Base-by-base conservation (phyloP, 2,888 invertebrate species). In the Crossocerus cetratus region DNA sequence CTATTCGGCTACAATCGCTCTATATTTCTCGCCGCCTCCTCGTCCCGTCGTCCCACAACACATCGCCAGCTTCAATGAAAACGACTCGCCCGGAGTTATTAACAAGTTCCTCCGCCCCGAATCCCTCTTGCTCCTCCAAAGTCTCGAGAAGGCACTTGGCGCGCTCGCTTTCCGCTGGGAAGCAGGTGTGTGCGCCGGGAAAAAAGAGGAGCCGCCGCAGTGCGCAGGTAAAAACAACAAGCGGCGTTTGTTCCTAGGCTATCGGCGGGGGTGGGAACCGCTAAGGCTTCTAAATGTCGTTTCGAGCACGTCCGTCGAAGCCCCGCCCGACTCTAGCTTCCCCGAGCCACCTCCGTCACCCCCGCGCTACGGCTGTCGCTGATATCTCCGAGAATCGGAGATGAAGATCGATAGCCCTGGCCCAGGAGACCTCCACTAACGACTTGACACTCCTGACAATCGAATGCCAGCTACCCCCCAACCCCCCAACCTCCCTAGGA, bases 171-270 rank as follows among this genome's bases (percentile, higher is more conserved):
- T 43, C 2, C 16, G 4, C 13, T 13, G 8, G 8, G 5, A 22
- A 20, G 66, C 49, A n/a, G 58, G 64, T 55, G 63, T 60, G 72
- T 22, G 53, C 72, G 59, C 57, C 64, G 60, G 62, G 58, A 53
- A 75, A 73, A 69, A 62, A 73, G 66, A 65, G 64, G 58, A 58
- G 66, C 43, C 68, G 58, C 65, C 73, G 75, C 69, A 74, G 71
- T 66, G 70, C 70, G 77, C 74, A 77, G 13, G 72, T 75, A 77
- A 80, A 80, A 80, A 80, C 80, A 80, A 80, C 80, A 74, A 80
- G 64, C 80, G 75, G 53, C 73, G 71, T 72, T 80, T 66, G 73
- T 54, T 73, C 70, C 69, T 67, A 68, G 72, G 77, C 77, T 65
- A 62, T 64, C 56, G 58, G 23, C 49, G 63, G 64, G 68, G 64